phyloP scores from a whole-genome alignment of 1,140 invertebrate genomes.

The Papilio polyxenes region DNA sequence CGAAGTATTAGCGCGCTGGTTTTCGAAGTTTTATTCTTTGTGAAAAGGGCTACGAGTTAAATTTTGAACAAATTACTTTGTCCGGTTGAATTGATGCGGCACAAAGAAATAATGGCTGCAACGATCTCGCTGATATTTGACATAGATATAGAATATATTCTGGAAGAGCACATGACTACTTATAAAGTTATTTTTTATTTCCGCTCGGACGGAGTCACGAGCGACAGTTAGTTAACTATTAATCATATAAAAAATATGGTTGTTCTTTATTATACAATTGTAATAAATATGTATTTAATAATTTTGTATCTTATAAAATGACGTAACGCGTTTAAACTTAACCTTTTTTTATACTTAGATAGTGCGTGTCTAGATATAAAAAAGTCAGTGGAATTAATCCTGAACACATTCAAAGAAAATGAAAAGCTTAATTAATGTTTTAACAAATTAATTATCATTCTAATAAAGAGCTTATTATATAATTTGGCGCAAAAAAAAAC shows the following conservation, averaged over 20 bases:
- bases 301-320: no score
- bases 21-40: slow-evolving; percentile 47
- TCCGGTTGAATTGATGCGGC: slow-evolving; percentile 26
- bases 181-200: no score
- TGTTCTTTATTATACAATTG: no score
- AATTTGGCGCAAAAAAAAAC: neutral
- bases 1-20: slow-evolving; percentile 47
- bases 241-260: no score
- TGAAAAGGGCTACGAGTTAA: slow-evolving; percentile 45
- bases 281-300: no score
- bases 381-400: neutral
- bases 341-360: neutral
- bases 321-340: neutral
- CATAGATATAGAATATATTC: no score
- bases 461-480: neutral
- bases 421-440: neutral
- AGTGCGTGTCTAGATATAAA: neutral
- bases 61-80: slow-evolving; percentile 41
- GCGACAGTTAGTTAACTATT: no score
- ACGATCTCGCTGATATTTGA: neutral
- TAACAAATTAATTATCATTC: neutral
- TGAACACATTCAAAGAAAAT: neutral
- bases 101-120: neutral
- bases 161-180: no score
- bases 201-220: no score